Conservation (phyloP, 2,797 vertebrate genomes). For the Tragelaphus eurycerus region DNA sequence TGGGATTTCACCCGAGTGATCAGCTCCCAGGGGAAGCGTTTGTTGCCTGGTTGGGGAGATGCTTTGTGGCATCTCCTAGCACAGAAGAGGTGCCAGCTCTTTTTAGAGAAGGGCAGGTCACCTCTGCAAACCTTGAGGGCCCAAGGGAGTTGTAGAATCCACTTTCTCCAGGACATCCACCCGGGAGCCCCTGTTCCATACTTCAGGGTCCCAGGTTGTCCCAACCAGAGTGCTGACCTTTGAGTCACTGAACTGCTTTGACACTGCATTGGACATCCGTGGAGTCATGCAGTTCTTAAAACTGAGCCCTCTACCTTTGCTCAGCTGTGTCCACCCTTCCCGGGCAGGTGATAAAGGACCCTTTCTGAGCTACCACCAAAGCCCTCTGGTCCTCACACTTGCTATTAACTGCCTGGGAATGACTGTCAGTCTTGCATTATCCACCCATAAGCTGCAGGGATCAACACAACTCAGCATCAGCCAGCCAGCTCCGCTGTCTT, state of each 20-base stretch:
- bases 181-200: not conserved
- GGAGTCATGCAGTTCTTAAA: not conserved
- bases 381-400: rapidly evolving
- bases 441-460: not conserved
- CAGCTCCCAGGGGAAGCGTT: not conserved
- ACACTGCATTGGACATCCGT: rapidly evolving
- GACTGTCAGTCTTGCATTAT: not conserved
- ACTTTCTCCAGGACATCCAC: not conserved
- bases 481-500: not conserved
- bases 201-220: not conserved
- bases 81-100: not conserved
- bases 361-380: not conserved
- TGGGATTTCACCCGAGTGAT: not conserved
- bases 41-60: not conserved
- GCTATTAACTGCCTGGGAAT: not conserved
- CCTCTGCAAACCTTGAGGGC: not conserved
- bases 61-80: not conserved
- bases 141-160: not conserved
- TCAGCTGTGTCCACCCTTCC: not conserved
- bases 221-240: not conserved
- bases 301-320: rapidly evolving
- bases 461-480: not conserved
- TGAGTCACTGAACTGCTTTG: not conserved
- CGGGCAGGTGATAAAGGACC: not conserved
- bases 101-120: not conserved